A percentile compares a stretch with the other conserved stretches of the same genome.
phyloP scores from a whole-genome alignment of 1,140 invertebrate genomes.

The Drosophila yakuba region DNA sequence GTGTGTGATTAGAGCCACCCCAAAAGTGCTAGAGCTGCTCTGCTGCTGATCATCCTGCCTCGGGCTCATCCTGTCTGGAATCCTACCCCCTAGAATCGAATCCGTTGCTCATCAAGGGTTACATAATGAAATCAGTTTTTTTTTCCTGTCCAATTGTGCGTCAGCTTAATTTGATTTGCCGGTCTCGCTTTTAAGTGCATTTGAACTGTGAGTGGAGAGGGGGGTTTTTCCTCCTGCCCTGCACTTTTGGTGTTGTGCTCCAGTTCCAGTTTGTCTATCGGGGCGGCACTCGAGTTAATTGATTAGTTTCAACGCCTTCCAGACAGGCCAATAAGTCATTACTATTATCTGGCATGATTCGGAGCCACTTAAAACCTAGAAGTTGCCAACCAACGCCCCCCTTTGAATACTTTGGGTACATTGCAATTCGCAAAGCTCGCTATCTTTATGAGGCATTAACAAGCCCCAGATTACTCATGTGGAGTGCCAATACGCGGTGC shows the following conservation, averaged over 20 bases:
- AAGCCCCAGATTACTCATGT: constrained; percentile 39
- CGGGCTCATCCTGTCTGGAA: not conserved
- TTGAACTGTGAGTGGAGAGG: too few relatives aligned
- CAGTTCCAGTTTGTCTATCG: constrained; percentile 43
- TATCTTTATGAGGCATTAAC: constrained; percentile 48
- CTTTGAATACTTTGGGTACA: constrained; percentile 14
- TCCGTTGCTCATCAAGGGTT: constrained; percentile 40
- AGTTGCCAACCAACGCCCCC: constrained; percentile 17
- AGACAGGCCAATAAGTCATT: constrained; percentile 55
- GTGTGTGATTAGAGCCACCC: constrained; percentile 29
- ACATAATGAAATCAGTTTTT: constrained; percentile 68
- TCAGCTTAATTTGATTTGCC: constrained; percentile 68
- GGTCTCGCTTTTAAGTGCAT: constrained; percentile 57
- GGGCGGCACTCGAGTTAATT: constrained; percentile 69
- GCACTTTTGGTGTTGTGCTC: constrained; percentile 14
- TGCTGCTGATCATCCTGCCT: constrained; percentile 46
- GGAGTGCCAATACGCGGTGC: constrained; percentile 3
- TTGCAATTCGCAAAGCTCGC: constrained; percentile 29
- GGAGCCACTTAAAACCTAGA: constrained; percentile 17
- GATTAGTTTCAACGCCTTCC: constrained; percentile 60
- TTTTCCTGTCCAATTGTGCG: constrained; percentile 52
- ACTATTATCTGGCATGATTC: constrained; percentile 44
- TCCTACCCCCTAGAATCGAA: not conserved
- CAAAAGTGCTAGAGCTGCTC: constrained; percentile 21
- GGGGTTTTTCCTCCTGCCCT: not conserved